These are phyloP conservation scores for Sanderia malayensis DNA, from an alignment of 30 jellyfish, hydroid and myxozoan species.

Conservation along the genomic window DNA sequence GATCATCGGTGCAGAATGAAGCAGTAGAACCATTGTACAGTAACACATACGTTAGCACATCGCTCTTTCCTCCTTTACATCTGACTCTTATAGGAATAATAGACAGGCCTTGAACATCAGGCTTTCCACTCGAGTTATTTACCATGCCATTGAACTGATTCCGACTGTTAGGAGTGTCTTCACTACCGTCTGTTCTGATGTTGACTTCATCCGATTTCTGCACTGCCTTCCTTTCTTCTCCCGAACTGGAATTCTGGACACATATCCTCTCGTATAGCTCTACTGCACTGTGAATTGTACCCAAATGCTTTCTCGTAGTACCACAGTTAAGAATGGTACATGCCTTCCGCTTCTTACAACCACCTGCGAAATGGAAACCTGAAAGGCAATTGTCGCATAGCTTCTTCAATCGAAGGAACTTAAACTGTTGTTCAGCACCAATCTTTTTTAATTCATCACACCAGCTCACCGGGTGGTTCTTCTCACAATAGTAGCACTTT, in stretches of 20 bases:
- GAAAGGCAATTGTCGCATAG: conserved; percentile 50
- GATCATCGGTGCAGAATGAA: conserved; percentile 26
- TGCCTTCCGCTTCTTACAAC: conserved; percentile 35
- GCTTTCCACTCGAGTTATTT: background rate
- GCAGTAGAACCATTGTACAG: conserved; percentile 26
- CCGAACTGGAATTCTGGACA: background rate
- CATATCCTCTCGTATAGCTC: conserved; percentile 28
- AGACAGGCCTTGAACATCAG: conserved; percentile 40
- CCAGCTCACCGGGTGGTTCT: conserved; percentile 26
- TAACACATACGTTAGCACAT: conserved; percentile 18
- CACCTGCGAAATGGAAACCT: conserved; percentile 23
- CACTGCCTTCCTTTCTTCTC: background rate
- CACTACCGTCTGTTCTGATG: background rate
- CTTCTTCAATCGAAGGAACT: conserved; percentile 15
- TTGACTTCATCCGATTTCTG: conserved; percentile 7
- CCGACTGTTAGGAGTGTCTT: too few species aligned
- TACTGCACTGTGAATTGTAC: conserved; percentile 27
- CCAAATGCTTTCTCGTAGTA: conserved; percentile 30
- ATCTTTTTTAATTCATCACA: conserved; percentile 31
- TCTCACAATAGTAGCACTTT: conserved; percentile 26
- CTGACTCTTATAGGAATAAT: conserved; percentile 35
- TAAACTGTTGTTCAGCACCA: conserved; percentile 25
- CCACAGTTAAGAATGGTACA: conserved; percentile 31
- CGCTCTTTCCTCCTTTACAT: conserved; percentile 16
- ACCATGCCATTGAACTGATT: conserved; percentile 31